These are phyloP conservation scores for Acridotheres tristis DNA, from an alignment of 2,797 vertebrate genomes.

Conservation along the genomic window DNA sequence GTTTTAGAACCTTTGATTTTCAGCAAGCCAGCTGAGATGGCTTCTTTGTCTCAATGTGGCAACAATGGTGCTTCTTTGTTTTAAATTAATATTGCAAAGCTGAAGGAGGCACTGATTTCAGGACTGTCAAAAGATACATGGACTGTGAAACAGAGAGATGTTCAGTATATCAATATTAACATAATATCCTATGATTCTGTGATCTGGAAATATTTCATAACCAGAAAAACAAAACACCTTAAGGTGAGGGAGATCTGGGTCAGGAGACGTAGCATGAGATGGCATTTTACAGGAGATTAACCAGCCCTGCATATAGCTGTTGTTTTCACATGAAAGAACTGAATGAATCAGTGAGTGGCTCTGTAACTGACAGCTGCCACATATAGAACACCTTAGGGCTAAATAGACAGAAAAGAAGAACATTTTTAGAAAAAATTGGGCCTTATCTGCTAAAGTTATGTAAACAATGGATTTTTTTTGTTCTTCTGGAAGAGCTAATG, in stretches of 20 bases:
- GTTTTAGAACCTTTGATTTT: neutral
- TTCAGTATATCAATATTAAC: neutral
- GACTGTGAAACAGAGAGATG: neutral
- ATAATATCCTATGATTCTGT: neutral
- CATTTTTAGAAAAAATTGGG: accelerated
- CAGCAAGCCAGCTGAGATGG: neutral
- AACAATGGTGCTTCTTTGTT: neutral
- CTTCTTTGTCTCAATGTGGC: neutral
- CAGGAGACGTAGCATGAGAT: neutral
- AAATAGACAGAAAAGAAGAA: neutral
- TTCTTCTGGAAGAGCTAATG: neutral
- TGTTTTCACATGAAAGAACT: neutral
- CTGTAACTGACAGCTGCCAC: neutral
- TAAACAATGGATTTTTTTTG: neutral
- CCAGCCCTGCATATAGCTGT: neutral
- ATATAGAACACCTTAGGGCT: neutral
- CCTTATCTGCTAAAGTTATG: neutral
- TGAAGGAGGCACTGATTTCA: neutral
- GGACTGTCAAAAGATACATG: neutral
- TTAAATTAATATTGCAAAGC: neutral
- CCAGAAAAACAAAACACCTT: neutral
- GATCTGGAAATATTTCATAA: neutral
- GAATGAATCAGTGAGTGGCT: neutral
- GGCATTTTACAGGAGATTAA: neutral
- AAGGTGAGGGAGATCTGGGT: neutral